These are phyloP conservation scores for Diadophis punctatus DNA, from an alignment of 2,113 vertebrate genomes.

Conservation along the genomic window DNA sequence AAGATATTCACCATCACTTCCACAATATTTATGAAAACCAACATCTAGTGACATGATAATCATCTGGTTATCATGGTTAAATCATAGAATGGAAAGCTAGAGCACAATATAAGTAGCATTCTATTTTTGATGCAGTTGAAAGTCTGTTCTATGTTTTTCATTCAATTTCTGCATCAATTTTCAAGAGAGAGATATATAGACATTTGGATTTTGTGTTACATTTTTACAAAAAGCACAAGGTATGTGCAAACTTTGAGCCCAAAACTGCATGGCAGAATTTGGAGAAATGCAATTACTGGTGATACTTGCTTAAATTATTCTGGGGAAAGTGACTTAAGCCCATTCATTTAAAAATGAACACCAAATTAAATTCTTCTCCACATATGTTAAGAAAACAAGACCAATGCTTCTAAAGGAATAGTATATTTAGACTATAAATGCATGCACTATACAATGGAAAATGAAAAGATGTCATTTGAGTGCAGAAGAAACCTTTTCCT, in stretches of 20 bases:
- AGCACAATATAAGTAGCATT: not conserved
- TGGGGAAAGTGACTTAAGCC: not conserved
- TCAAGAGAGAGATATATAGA: not conserved
- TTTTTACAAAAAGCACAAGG: not conserved
- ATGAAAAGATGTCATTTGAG: not conserved
- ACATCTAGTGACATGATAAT: not conserved
- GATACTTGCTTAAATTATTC: not conserved
- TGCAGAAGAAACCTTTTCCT: not conserved
- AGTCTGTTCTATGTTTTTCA: not conserved
- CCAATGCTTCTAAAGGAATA: not conserved
- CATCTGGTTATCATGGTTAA: not conserved
- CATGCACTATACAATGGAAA: fast-evolving
- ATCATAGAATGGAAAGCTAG: not conserved
- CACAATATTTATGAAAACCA: not conserved
- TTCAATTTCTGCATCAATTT: not conserved
- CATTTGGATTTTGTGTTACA: not conserved
- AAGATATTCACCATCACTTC: not conserved
- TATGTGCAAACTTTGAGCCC: not conserved
- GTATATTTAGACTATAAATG: not conserved
- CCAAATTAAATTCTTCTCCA: not conserved
- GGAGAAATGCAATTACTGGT: not conserved
- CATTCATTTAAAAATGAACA: not conserved
- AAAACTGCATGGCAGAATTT: not conserved
- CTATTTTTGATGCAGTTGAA: not conserved
- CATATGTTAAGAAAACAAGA: not conserved